These are phyloP conservation scores for Gastrophryne carolinensis DNA, from an alignment of 2,797 vertebrate genomes.

Conservation along the genomic window DNA sequence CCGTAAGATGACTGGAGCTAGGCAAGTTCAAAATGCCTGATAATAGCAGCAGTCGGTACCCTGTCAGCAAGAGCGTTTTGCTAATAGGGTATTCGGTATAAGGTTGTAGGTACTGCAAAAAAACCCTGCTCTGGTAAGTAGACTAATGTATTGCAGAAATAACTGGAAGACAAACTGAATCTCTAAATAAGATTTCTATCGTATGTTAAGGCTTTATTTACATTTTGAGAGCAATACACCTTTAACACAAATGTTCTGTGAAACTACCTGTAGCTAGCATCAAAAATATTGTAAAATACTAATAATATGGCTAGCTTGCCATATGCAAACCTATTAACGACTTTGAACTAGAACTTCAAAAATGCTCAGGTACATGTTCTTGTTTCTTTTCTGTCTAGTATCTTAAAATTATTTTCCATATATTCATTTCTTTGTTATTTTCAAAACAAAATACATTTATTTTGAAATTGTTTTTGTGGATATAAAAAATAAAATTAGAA, in stretches of 20 bases:
- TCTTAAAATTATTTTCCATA: constrained; percentile 28
- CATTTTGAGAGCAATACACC: no score
- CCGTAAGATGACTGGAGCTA: no score
- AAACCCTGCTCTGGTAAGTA: no score
- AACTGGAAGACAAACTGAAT: no score
- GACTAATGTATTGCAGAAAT: no score
- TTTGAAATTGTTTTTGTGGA: constrained; percentile 43
- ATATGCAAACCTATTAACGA: constrained; percentile 1
- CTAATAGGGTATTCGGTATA: no score
- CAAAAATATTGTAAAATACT: not conserved
- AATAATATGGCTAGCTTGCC: not conserved
- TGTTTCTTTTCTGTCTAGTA: constrained; percentile 30
- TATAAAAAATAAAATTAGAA: constrained; percentile 35
- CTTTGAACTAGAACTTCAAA: constrained; percentile 17
- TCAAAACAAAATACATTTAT: constrained; percentile 47
- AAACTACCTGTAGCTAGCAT: not conserved
- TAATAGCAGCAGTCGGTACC: no score
- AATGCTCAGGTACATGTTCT: not conserved
- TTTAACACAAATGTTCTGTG: not conserved
- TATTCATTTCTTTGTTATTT: constrained; percentile 45
- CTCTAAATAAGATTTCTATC: no score
- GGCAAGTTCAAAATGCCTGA: no score
- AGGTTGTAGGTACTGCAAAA: no score
- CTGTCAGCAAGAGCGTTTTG: no score
- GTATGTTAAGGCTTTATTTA: no score